Base-by-base conservation (phyloP, 2,113 vertebrate species). In the Monarcha castaneiventris region DNA sequence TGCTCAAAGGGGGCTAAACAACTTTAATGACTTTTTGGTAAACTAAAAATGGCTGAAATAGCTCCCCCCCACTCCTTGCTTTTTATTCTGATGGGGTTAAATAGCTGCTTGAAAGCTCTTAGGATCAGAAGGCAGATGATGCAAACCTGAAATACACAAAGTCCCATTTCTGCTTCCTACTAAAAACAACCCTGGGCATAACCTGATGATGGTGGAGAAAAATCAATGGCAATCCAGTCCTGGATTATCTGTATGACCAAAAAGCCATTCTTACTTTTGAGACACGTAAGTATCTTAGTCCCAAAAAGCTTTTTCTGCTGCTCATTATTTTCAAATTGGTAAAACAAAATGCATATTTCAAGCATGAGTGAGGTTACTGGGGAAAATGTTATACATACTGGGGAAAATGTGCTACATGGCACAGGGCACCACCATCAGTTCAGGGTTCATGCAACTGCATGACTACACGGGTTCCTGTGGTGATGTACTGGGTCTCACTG, bases 301-400 rank as follows among this genome's bases (percentile, higher is more conserved):
- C 49, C 2, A 1, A 62, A 74, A 81, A 10, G 22, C 14, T 20
- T 87, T 37, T 64, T 52, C 21, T 52, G 27, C 58, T 32, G 25
- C n/a, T 77, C 7, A 11, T 13, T 74, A 16, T 68, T 90, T 71
- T 46, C 32, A 49, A 58, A 41, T 3, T 29, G 44, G 19, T 39
- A 25, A 11, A 62, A 72, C 6, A 90, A 43, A 80, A 48, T 0
- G 0, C 3, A 41, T 0, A 1, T 19, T 62, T 74, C 32, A 77
- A 78, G 61, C 46, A 55, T 27, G 11, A 21, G 26, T 27, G 56
- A 79, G 30, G 5, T 46, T 75, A n/a, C 20, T 11, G 26, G 30
- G 30, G 22, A 23, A 79, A 43, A 52, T 10, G 7, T 51, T n/a
- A 49, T 1, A 35, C n/a, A n/a, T 75, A n/a, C 20, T 11, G 26